A percentile compares a stretch with the other conserved stretches of the same genome.
phyloP scores from a whole-genome alignment of 2,888 invertebrate species.

The Meteorus colon region DNA sequence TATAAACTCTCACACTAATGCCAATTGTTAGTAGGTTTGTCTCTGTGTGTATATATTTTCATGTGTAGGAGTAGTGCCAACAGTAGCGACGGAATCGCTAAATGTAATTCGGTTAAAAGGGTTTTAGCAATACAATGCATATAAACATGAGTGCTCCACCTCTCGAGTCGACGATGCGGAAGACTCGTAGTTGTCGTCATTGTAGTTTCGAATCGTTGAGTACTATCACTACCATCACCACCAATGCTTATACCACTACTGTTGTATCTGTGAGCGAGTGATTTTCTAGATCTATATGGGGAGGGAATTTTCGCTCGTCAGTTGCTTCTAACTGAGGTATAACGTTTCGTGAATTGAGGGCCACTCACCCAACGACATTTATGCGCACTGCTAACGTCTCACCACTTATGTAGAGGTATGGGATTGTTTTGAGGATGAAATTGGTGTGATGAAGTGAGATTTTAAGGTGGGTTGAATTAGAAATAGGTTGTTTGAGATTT shows the following conservation, averaged over 20 bases:
- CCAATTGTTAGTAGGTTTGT: not conserved
- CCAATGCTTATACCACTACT: not conserved
- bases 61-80: conserved; percentile 52
- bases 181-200: conserved; percentile 35
- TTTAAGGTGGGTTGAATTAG: too few species aligned
- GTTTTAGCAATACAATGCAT: conserved; percentile 73
- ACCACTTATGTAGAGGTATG: not conserved
- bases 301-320: conserved; percentile 1
- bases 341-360: conserved; percentile 54
- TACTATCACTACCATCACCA: conserved; percentile 40
- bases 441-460: not conserved
- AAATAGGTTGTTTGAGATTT: too few species aligned
- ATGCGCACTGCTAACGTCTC: conserved; percentile 18
- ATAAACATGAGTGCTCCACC: conserved; percentile 70
- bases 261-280: not conserved
- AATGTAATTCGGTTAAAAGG: conserved; percentile 73
- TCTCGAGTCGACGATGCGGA: conserved; percentile 54
- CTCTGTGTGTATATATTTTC: conserved; percentile 30
- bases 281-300: conserved; percentile 11
- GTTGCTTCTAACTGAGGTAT: conserved; percentile 55
- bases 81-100: conserved; percentile 67
- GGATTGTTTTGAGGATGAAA: not conserved
- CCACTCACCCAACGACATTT: conserved; percentile 13
- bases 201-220: not conserved
- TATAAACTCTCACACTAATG: conserved; percentile 8